Base-by-base conservation (phyloP, 2,888 invertebrate genomes). In the Drosophila affinis region DNA sequence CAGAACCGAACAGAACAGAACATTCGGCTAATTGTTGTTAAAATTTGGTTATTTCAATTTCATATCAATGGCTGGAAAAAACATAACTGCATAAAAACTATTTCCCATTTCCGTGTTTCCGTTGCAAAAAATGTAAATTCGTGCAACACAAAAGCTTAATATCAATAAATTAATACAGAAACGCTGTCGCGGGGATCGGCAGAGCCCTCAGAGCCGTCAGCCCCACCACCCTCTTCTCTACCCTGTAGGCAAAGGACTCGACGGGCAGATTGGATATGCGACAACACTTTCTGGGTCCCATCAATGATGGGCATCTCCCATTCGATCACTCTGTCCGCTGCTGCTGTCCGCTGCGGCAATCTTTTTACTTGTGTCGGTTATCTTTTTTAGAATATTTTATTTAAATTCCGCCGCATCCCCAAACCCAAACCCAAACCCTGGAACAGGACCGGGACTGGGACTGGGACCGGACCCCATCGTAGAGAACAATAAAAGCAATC, bases 401-500 rank as follows among this genome's bases (percentile, higher is more conserved):
- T 79, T 75, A 72, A 82, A 78, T 83, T 71, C 70, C 65, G 65
- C 59, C 58, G 48, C 62, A 34, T 49, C 49, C 60, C 29, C 2
- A 29, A 7, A 9, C 27, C 27, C 29, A 9, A 29, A 7, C 27
- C 27, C 27, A 27, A 27, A 1, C 27, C 29, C 52, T 58, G 53
- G 62, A 48, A 32, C 45, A 44, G 60, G 53, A n/a, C 53, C 14
- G n/a, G 10, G 39, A 14, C 6, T 14, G 10, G 34, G 34, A 10
- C 5, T 3, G 10, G 3, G 14, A n/a, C 27, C 51, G 34, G 52
- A 12, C 49, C 34, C 49, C 65, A 32, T 29, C 52, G 57, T 61
- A 59, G 62, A 73, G 78, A 84, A 86, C 84, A 85, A 85, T 85
- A 83, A 81, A 81, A 86, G 86, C 84, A 85, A 85, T 85, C 84